Evolutionary conservation across 2,888 invertebrate genomes (phyloP).

Genomic region (Xestia xanthographa): DNA sequence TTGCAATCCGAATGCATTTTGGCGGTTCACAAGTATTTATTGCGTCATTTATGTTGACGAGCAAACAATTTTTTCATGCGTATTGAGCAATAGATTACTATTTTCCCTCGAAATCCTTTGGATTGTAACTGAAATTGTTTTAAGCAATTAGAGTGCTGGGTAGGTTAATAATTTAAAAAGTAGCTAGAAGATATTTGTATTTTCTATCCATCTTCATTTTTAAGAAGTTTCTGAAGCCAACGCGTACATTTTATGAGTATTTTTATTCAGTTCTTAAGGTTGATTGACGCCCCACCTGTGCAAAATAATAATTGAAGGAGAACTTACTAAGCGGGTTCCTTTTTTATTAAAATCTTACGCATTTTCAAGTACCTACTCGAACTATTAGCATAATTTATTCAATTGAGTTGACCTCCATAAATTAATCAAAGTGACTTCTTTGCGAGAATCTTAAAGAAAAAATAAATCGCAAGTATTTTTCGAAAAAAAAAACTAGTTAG

Average conservation of each 20-base stretch:
- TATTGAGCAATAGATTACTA: too few relatives aligned
- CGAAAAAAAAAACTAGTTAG: not conserved
- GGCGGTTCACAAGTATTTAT: not conserved
- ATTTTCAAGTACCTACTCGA: not conserved
- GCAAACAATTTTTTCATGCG: not conserved
- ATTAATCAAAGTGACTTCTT: not conserved
- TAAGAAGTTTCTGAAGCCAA: not conserved
- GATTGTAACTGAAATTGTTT: not conserved
- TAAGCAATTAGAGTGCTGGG: too few relatives aligned
- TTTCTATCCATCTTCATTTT: not conserved
- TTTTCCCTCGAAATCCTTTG: not conserved
- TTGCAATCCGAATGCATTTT: not conserved
- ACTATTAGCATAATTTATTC: slow-evolving; percentile 26
- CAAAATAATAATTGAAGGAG: not conserved
- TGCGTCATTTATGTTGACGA: not conserved
- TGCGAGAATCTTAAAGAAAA: not conserved
- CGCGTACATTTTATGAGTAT: not conserved
- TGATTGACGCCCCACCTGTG: not conserved
- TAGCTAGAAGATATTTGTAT: not conserved
- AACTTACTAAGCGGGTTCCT: not conserved
- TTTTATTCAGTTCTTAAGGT: too few relatives aligned
- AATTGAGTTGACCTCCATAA: not conserved
- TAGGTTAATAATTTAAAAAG: not conserved
- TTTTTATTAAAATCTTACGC: not conserved
- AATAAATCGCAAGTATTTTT: not conserved